These are phyloP conservation scores for Stercorarius parasiticus DNA, from an alignment of 2,113 vertebrate genomes.

Conservation along the genomic window DNA sequence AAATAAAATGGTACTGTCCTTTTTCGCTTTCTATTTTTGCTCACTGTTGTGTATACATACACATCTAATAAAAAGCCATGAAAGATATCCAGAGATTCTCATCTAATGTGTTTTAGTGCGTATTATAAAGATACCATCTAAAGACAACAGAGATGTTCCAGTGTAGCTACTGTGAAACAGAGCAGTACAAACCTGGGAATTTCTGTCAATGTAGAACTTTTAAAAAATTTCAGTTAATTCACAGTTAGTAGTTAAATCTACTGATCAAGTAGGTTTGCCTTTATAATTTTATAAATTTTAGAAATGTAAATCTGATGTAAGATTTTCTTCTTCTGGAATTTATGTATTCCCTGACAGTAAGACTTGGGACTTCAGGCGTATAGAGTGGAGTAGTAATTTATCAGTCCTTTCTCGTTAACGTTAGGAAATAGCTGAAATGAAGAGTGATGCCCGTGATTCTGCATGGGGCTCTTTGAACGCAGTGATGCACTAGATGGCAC, in stretches of 20 bases:
- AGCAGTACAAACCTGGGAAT: neutral
- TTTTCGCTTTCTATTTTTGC: neutral
- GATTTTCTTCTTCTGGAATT: neutral
- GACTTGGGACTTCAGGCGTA: neutral
- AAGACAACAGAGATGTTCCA: neutral
- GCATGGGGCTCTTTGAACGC: neutral
- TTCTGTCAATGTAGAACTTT: neutral
- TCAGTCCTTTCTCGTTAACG: neutral
- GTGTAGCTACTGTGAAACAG: neutral
- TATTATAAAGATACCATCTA: neutral
- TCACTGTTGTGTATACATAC: neutral
- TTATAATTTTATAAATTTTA: neutral
- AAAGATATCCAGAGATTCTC: neutral
- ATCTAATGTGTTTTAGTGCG: neutral
- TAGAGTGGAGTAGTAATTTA: neutral
- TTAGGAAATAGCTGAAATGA: neutral
- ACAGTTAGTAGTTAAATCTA: neutral
- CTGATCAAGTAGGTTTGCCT: neutral
- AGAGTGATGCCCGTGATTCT: accelerated
- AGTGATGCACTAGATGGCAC: conserved; percentile 70
- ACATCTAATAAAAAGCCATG: neutral
- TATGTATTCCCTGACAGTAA: neutral
- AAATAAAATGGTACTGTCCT: neutral
- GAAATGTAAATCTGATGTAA: neutral
- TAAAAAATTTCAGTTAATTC: neutral